A percentile compares a stretch with the other conserved stretches of the same genome.
phyloP scores from a whole-genome alignment of 2,888 invertebrate species.

The Diaperis boleti region DNA sequence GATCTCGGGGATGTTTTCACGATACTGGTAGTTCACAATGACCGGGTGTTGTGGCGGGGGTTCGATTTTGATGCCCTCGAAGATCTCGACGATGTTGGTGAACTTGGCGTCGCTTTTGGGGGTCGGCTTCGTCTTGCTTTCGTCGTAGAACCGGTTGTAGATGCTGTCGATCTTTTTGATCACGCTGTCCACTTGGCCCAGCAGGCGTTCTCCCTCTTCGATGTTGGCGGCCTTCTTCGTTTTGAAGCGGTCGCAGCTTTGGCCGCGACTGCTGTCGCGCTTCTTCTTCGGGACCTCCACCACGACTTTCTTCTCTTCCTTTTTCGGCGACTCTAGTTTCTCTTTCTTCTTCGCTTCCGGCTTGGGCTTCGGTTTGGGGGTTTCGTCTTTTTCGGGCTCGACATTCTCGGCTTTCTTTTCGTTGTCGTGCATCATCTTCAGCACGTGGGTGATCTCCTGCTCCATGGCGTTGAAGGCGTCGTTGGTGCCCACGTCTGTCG shows the following conservation, averaged over 20 bases:
- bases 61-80: conserved; percentile 16
- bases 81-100: conserved; percentile 25
- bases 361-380: not conserved
- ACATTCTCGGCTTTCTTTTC: conserved; percentile 15
- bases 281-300: not conserved
- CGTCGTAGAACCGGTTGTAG: conserved; percentile 52
- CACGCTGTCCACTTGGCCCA: conserved; percentile 51
- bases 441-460: conserved; percentile 55
- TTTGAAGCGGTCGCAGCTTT: not conserved
- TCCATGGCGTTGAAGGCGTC: conserved; percentile 57
- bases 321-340: not conserved
- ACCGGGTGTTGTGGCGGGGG: not conserved
- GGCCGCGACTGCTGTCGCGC: not conserved
- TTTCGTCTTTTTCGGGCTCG: conserved; percentile 32
- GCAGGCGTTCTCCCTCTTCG: conserved; percentile 43
- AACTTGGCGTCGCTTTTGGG: not conserved
- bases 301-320: not conserved
- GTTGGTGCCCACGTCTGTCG: conserved; percentile 44
- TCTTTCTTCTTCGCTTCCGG: not conserved
- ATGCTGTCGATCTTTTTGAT: conserved; percentile 54
- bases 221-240: conserved; percentile 33
- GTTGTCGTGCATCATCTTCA: conserved; percentile 51
- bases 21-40: not conserved
- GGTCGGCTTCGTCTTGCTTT: conserved; percentile 8
- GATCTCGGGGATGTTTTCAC: not conserved